Base-by-base conservation (phyloP, 2,113 vertebrate species). In the Psittacara wagleri region DNA sequence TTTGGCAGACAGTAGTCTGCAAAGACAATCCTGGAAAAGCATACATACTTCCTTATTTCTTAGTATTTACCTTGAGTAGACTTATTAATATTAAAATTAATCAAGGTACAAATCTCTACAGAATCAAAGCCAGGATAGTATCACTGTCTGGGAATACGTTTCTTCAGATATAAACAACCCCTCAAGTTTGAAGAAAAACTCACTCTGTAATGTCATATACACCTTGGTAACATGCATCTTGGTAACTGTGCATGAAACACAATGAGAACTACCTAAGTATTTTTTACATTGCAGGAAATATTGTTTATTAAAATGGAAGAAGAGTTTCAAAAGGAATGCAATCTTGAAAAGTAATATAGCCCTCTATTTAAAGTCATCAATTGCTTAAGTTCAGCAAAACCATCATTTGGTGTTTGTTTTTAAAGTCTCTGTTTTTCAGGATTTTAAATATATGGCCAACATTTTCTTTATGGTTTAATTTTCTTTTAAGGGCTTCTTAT, bases 401-500 rank as follows among this genome's bases (percentile, higher is more conserved):
- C 13, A 72, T 84, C 12, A 49, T 13, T 54, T 23, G 18, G 4
- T 46, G 33, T 68, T 90, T 90, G 12, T 55, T 89, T 86, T 44
- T 61, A 39, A 90, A 83, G 20, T 63, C 57, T 31, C 35, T 1
- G 0, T 22, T 68, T 86, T 81, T 75, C 43, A 57, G 20, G 20
- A 55, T 90, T 94, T 87, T 44, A 82, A 79, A 96, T 85, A 83
- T 88, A 94, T 20, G n/a, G 35, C 18, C 25, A 90, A 64, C 9
- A 57, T 92, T 93, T 92, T 79, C 52, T 95, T 90, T 82, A 90
- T 55, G 33, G 75, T 72, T 92, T 90, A 68, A 83, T 90, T 94
- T 95, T 87, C 81, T 91, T 87, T 72, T 90, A 81, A 93, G 20
- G 24, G 70, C 49, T 79, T 94, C 52, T 89, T 68, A 68, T 63